A percentile compares a stretch with the other conserved stretches of the same genome.
These are phyloP conservation scores for Tadarida brasiliensis DNA, from an alignment of 2,797 vertebrate genomes.

Conservation along the genomic window DNA sequence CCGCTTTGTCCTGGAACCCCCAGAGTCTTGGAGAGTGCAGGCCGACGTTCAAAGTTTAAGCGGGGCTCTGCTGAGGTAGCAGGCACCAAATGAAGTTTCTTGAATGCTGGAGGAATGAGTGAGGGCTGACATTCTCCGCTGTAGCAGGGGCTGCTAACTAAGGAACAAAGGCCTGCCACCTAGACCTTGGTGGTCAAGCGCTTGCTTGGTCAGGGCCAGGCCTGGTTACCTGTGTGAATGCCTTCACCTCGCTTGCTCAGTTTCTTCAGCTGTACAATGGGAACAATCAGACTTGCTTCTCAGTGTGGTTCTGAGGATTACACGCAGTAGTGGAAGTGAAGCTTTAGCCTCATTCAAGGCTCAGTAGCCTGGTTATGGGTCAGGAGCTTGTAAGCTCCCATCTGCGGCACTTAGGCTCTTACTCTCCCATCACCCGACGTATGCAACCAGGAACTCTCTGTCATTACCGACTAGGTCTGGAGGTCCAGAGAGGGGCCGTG, in stretches of 20 bases:
- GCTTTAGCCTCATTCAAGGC: not conserved
- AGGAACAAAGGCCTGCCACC: too few species aligned
- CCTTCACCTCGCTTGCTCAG: not conserved
- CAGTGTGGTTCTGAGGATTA: not conserved
- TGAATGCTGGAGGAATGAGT: not conserved
- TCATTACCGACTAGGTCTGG: too few species aligned
- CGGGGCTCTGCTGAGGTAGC: not conserved
- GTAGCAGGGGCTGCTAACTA: not conserved
- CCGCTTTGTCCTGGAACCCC: not conserved
- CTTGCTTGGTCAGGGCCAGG: not conserved
- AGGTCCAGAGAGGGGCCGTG: not conserved
- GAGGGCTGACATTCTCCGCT: not conserved
- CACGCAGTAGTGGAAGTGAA: not conserved
- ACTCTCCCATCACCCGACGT: not conserved
- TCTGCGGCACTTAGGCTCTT: not conserved
- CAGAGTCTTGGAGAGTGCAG: not conserved
- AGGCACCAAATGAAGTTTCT: not conserved
- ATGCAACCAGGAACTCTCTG: not conserved
- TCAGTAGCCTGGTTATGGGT: not conserved
- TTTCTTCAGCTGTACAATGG: not conserved
- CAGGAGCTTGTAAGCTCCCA: not conserved
- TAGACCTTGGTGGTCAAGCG: rapidly evolving
- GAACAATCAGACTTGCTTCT: not conserved
- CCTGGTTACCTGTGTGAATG: not conserved
- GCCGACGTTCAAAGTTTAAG: not conserved